Evolutionary conservation across 2,113 vertebrate species (phyloP).

Genomic region (Callochromis pleurospilus): DNA sequence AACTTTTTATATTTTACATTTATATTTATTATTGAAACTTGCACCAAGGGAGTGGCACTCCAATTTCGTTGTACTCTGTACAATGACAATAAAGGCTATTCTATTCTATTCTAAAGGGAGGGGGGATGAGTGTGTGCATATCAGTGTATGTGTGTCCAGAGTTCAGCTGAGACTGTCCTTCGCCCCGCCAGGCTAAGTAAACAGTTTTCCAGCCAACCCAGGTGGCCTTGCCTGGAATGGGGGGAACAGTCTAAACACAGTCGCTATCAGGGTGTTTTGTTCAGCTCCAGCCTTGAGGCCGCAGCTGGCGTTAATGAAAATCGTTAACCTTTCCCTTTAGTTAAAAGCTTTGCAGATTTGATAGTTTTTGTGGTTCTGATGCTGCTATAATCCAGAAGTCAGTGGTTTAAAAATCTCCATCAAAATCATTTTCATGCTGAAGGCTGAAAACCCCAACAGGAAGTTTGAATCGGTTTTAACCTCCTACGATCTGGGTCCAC

Average conservation of each 20-base stretch:
- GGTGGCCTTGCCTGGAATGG: fast-evolving
- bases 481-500: background rate
- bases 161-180: background rate
- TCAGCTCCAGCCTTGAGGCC: background rate
- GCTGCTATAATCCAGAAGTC: background rate
- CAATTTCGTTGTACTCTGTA: too few relatives aligned
- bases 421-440: background rate
- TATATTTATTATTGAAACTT: too few relatives aligned
- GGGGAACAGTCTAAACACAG: background rate
- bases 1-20: too few relatives aligned
- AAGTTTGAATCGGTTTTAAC: background rate
- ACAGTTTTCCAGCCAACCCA: background rate
- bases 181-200: fast-evolving
- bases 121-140: too few relatives aligned
- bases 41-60: too few relatives aligned
- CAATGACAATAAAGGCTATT: too few relatives aligned
- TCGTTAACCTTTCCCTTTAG: background rate
- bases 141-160: background rate
- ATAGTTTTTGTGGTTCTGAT: fast-evolving
- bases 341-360: background rate
- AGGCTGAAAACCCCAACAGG: background rate
- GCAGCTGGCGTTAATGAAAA: background rate
- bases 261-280: fast-evolving
- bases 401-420: background rate
- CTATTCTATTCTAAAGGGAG: too few relatives aligned